A percentile compares a stretch with the other conserved stretches of the same genome.
Evolutionary conservation across 2,113 vertebrate genomes (phyloP).

Genomic region (Agelaius phoeniceus): DNA sequence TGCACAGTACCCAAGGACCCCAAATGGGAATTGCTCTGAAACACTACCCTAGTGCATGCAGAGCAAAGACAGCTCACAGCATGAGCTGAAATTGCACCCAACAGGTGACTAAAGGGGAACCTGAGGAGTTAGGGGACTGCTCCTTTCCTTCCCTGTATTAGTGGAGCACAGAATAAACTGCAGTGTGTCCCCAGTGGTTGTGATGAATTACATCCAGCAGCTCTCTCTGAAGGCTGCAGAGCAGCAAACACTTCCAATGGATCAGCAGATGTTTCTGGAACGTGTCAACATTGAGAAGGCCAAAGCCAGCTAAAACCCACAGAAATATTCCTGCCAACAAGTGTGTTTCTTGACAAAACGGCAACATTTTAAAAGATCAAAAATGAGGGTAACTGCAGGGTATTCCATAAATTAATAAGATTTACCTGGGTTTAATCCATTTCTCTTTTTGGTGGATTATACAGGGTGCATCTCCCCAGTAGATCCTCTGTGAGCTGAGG

Average conservation of each 20-base stretch:
- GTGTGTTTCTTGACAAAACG: background rate
- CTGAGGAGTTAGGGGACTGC: background rate
- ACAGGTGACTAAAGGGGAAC: slow-evolving; percentile 21
- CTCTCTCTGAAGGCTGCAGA: background rate
- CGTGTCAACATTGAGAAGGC: background rate
- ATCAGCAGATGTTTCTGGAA: background rate
- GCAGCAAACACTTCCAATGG: background rate
- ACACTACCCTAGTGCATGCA: accelerated
- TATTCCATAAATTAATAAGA: slow-evolving; percentile 31
- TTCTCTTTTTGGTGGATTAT: slow-evolving; percentile 63
- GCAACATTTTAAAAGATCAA: slow-evolving; percentile 8
- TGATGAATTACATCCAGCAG: background rate
- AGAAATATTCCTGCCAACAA: background rate
- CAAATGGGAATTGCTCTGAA: background rate
- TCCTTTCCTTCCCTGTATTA: background rate
- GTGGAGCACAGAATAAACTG: background rate
- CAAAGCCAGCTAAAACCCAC: background rate
- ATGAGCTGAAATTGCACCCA: background rate
- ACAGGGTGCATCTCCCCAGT: slow-evolving; percentile 52
- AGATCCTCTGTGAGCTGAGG: slow-evolving; percentile 72
- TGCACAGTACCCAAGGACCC: background rate
- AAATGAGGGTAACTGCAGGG: background rate
- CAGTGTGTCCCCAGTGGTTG: background rate
- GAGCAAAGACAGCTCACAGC: background rate
- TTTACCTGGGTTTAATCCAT: slow-evolving; percentile 45